phyloP scores from a whole-genome alignment of 30 jellyfish, hydroid and myxozoan genomes.

The Aurelia coerulea region DNA sequence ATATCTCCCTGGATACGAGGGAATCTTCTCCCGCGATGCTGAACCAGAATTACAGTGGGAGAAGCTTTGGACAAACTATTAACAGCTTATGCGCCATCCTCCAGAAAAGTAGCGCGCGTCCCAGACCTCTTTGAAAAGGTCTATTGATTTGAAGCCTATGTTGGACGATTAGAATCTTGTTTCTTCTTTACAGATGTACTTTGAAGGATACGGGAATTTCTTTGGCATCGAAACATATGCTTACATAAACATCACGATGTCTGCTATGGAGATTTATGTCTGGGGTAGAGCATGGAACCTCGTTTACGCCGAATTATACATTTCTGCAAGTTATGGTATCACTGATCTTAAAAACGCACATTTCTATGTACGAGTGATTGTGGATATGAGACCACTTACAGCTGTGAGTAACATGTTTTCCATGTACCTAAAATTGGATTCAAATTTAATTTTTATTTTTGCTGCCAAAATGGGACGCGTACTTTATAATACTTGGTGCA shows the following conservation, averaged over 20 bases:
- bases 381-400: conserved; percentile 83
- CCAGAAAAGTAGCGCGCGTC: too few species aligned
- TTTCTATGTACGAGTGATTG: conserved; percentile 90
- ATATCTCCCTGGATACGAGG: too few species aligned
- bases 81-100: too few species aligned
- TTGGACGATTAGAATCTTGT: neutral
- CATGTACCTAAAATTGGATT: neutral
- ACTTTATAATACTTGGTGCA: too few species aligned
- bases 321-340: conserved; percentile 87
- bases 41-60: too few species aligned
- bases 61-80: too few species aligned
- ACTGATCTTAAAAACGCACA: conserved; percentile 66
- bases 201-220: conserved; percentile 91
- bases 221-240: conserved; percentile 91
- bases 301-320: conserved; percentile 88
- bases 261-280: conserved; percentile 78
- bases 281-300: conserved; percentile 96
- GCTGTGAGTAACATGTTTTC: conserved; percentile 53
- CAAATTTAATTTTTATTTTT: too few species aligned
- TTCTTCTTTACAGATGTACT: conserved; percentile 74
- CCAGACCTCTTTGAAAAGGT: too few species aligned
- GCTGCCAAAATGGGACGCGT: too few species aligned
- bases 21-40: too few species aligned
- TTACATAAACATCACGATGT: conserved; percentile 80
- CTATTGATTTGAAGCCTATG: too few species aligned